Conservation (phyloP, 2,797 vertebrate genomes). For the Eidolon dupreanum region DNA sequence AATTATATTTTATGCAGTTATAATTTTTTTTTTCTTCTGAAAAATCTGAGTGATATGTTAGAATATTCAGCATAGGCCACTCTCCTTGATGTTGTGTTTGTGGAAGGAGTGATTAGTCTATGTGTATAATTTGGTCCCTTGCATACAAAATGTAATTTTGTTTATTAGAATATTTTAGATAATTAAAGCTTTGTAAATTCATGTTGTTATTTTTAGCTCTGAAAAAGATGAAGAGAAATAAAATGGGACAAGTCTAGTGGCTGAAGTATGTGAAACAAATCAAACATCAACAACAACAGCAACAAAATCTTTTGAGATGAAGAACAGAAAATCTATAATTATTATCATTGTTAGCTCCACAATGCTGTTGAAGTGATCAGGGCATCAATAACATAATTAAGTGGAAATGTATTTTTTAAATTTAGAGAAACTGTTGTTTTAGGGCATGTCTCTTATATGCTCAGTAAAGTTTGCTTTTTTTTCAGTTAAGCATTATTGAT, state of each 20-base stretch:
- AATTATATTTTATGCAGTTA: background rate
- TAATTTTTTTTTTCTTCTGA: background rate
- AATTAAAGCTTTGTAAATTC: background rate
- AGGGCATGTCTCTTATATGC: background rate
- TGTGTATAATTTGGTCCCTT: background rate
- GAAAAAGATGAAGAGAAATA: conserved; percentile 34
- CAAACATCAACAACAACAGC: background rate
- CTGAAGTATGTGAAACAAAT: background rate
- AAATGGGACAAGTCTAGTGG: background rate
- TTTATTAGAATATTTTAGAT: background rate
- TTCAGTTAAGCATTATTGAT: background rate
- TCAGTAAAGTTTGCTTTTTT: background rate
- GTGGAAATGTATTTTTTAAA: background rate
- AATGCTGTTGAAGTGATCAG: background rate
- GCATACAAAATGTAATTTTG: background rate
- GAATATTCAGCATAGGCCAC: background rate
- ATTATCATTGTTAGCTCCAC: background rate
- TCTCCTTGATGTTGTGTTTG: background rate
- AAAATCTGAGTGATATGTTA: background rate
- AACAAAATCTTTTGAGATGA: background rate
- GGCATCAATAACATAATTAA: background rate
- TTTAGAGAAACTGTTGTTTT: background rate
- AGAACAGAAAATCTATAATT: conserved; percentile 8
- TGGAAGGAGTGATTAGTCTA: background rate
- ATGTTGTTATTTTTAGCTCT: conserved; percentile 5